Evolutionary conservation across 2,797 vertebrate genomes (phyloP).

Genomic region (Ataeniobius toweri): DNA sequence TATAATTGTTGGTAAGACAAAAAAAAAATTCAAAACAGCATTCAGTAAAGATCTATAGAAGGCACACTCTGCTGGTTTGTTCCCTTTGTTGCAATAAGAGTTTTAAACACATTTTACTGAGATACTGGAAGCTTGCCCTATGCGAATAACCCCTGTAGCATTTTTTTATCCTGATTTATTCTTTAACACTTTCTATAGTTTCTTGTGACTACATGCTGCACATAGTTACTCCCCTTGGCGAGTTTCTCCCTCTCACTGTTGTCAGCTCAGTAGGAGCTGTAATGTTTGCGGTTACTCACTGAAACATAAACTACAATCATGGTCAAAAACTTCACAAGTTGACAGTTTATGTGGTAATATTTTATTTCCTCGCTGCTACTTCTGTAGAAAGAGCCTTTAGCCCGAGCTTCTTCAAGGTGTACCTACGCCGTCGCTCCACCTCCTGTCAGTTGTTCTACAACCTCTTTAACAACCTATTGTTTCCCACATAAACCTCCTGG

Average conservation of each 20-base stretch:
- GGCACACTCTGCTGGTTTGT: no score
- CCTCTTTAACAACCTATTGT: neutral
- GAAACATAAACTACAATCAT: neutral
- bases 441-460: no score
- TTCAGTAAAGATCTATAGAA: no score
- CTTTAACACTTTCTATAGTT: neutral
- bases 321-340: neutral
- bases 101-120: neutral
- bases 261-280: neutral
- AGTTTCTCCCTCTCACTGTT: neutral
- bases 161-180: neutral
- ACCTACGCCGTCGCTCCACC: no score
- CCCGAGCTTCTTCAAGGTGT: neutral
- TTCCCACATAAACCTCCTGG: neutral
- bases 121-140: no score
- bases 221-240: neutral
- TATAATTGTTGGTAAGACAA: neutral
- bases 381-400: neutral
- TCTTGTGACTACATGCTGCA: neutral
- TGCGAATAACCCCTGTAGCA: no score
- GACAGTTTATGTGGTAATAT: neutral
- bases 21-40: no score
- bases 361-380: neutral
- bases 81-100: neutral
- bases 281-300: neutral